These are phyloP conservation scores for Coelopa pilipes DNA, from an alignment of 2,888 invertebrate species.

Conservation along the genomic window DNA sequence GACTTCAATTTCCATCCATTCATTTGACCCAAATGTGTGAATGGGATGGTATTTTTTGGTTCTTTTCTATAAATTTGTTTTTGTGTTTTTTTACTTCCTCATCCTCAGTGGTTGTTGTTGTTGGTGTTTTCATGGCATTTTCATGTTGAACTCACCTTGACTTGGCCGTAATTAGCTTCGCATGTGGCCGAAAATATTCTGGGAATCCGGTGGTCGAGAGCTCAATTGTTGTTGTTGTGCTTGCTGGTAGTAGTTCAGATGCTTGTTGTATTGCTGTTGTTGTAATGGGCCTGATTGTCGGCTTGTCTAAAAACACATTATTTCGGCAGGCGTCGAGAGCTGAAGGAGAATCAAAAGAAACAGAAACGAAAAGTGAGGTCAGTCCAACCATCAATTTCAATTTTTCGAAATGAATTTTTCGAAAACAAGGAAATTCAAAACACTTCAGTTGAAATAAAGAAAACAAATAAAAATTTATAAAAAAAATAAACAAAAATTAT, in stretches of 20 bases:
- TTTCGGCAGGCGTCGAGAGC: too few relatives aligned
- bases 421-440: too few relatives aligned
- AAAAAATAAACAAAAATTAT: too few relatives aligned
- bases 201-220: not conserved
- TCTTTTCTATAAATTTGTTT: not conserved
- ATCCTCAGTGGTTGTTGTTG: not conserved
- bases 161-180: not conserved
- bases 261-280: not conserved
- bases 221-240: not conserved
- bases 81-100: not conserved
- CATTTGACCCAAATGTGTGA: not conserved
- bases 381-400: too few relatives aligned
- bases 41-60: not conserved
- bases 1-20: not conserved
- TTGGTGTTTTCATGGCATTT: not conserved
- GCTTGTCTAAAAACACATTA: too few relatives aligned
- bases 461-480: too few relatives aligned
- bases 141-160: conserved; percentile 9
- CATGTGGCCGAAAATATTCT: conserved; percentile 7
- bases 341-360: too few relatives aligned
- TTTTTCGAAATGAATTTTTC: too few relatives aligned
- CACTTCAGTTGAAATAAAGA: too few relatives aligned
- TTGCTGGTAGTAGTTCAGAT: not conserved
- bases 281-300: not conserved
- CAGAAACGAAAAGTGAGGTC: too few relatives aligned